A percentile compares a stretch with the other conserved stretches of the same genome.
Conservation (phyloP, 1,140 invertebrate genomes). For the Chrysoperla carnea region DNA sequence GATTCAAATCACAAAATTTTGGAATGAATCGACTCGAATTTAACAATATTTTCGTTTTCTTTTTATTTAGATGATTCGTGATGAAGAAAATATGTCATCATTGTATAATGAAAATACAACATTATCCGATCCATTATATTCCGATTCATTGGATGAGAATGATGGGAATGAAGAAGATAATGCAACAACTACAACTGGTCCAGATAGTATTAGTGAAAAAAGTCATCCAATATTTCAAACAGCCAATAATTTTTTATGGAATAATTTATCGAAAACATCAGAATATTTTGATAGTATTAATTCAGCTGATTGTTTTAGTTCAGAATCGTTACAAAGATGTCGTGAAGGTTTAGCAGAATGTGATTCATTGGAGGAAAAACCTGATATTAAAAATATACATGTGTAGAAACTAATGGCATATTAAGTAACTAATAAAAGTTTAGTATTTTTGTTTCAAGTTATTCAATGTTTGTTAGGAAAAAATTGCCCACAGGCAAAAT, state of each 20-base stretch:
- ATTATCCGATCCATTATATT: conserved; percentile 7
- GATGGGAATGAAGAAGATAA: conserved; percentile 15
- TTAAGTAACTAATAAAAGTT: too few relatives aligned
- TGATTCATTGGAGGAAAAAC: conserved; percentile 27
- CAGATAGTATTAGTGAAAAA: conserved; percentile 7
- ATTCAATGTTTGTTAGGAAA: too few relatives aligned
- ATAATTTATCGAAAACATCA: conserved; percentile 21
- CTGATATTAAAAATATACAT: too few relatives aligned
- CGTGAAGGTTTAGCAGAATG: conserved; percentile 34
- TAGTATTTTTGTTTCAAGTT: too few relatives aligned
- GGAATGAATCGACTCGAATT: too few relatives aligned
- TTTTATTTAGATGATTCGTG: too few relatives aligned
- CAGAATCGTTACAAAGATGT: conserved; percentile 21
- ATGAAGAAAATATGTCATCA: neutral
- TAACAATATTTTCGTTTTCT: too few relatives aligned
- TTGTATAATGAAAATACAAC: neutral
- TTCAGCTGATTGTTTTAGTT: conserved; percentile 19
- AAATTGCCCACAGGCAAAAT: too few relatives aligned
- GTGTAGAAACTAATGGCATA: too few relatives aligned
- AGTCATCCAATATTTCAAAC: conserved; percentile 24
- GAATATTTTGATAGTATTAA: conserved; percentile 36
- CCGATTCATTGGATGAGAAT: conserved; percentile 20
- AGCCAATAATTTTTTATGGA: conserved; percentile 21
- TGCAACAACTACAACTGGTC: conserved; percentile 10
- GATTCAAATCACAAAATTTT: too few relatives aligned